These are phyloP conservation scores for Saccostrea cuccullata DNA, from an alignment of 1,140 invertebrate species.

Conservation along the genomic window DNA sequence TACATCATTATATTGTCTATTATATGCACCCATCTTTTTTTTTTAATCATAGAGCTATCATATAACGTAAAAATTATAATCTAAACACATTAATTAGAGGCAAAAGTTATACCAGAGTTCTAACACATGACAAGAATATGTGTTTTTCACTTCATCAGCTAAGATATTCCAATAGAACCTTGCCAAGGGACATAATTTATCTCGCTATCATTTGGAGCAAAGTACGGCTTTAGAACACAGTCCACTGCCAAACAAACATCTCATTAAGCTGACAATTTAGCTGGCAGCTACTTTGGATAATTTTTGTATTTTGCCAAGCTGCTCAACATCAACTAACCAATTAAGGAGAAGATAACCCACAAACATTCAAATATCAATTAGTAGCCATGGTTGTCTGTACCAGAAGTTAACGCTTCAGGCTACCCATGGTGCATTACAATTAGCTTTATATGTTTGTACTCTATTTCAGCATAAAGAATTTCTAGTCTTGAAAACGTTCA, in stretches of 20 bases:
- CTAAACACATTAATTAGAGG: not conserved
- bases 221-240: not conserved
- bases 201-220: not conserved
- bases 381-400: not conserved
- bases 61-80: not conserved
- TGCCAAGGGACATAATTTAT: not conserved
- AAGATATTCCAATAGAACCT: not conserved
- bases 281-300: slow-evolving; percentile 13
- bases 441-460: not conserved
- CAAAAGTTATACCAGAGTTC: not conserved
- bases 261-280: not conserved
- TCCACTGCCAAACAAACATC: slow-evolving; percentile 12
- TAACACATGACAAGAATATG: not conserved
- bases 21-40: too few relatives aligned
- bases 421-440: not conserved
- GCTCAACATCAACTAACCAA: not conserved
- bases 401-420: not conserved
- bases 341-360: slow-evolving; percentile 21
- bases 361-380: slow-evolving; percentile 26
- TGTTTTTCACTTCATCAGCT: not conserved
- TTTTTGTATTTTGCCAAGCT: not conserved
- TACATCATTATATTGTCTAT: too few relatives aligned
- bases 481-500: too few relatives aligned
- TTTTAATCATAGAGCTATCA: too few relatives aligned
- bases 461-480: slow-evolving; percentile 6